Conservation (phyloP, 2,888 invertebrate species). For the Cetonia aurata region DNA sequence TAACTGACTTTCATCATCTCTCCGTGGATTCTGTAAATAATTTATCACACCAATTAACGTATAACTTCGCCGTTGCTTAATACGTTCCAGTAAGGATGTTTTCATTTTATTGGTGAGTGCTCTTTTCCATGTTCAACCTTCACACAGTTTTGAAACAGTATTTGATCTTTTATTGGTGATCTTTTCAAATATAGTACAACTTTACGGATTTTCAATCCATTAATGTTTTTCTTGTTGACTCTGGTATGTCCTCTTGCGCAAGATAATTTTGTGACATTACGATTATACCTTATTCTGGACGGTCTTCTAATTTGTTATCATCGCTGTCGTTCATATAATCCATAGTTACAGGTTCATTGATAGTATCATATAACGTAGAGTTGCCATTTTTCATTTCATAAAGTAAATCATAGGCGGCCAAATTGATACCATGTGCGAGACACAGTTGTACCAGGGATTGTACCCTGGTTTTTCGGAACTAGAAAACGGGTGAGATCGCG, state of each 20-base stretch:
- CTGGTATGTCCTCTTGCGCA: neutral
- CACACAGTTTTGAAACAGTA: too few relatives aligned
- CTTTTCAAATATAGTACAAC: too few relatives aligned
- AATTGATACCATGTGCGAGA: constrained; percentile 16
- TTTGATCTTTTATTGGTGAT: too few relatives aligned
- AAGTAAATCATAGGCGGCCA: constrained; percentile 8
- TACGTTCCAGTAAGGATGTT: constrained; percentile 14
- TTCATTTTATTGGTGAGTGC: constrained; percentile 12
- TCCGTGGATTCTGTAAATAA: too few relatives aligned
- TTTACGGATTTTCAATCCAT: too few relatives aligned
- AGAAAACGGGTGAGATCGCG: too few relatives aligned
- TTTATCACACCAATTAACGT: too few relatives aligned
- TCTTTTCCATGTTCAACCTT: too few relatives aligned
- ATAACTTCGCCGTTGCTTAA: constrained; percentile 10
- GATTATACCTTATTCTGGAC: neutral
- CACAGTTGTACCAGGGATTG: too few relatives aligned
- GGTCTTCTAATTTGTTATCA: constrained; percentile 1
- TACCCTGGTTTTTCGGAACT: too few relatives aligned
- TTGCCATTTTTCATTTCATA: neutral
- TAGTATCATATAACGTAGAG: neutral
- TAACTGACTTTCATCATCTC: too few relatives aligned
- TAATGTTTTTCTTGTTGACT: too few relatives aligned
- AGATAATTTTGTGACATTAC: constrained; percentile 1
- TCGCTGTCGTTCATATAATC: neutral
- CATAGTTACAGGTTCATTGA: neutral